Conservation (phyloP, 2,888 invertebrate genomes). For the Exocentrus adspersus region DNA sequence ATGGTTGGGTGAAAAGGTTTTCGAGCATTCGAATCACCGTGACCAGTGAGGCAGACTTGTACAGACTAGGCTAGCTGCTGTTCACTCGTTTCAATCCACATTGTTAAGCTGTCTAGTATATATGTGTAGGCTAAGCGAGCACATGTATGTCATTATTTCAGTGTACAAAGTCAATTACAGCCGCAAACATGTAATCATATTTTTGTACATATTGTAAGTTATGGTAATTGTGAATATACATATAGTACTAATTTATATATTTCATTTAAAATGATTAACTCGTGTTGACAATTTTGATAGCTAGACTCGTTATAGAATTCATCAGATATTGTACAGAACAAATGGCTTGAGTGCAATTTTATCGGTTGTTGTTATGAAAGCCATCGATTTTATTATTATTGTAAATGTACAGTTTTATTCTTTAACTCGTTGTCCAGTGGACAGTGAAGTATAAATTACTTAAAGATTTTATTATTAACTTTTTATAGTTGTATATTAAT, state of each 20-base stretch:
- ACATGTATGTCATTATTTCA: constrained; percentile 55
- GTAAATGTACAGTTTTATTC: constrained; percentile 59
- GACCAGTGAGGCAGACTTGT: constrained; percentile 58
- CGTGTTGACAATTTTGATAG: constrained; percentile 65
- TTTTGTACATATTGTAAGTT: constrained; percentile 69
- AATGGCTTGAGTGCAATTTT: constrained; percentile 65
- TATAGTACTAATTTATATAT: constrained; percentile 64
- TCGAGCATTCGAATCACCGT: too few relatives aligned
- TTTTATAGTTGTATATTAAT: constrained; percentile 56
- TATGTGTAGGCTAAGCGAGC: constrained; percentile 54
- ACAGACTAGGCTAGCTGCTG: constrained; percentile 54
- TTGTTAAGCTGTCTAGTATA: constrained; percentile 59
- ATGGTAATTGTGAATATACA: constrained; percentile 64
- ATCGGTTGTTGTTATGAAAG: constrained; percentile 60
- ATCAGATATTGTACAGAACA: constrained; percentile 64
- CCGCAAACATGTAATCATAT: constrained; percentile 65
- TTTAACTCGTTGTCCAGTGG: constrained; percentile 50
- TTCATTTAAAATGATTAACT: constrained; percentile 65
- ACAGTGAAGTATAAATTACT: constrained; percentile 59
- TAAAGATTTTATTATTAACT: constrained; percentile 59
- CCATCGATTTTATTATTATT: constrained; percentile 55
- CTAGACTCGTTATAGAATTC: constrained; percentile 64
- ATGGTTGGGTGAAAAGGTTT: too few relatives aligned
- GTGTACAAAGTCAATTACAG: constrained; percentile 69
- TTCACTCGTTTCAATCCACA: constrained; percentile 60